Conservation (phyloP, 2,113 vertebrate species). For the Typhlomys cinereus region DNA sequence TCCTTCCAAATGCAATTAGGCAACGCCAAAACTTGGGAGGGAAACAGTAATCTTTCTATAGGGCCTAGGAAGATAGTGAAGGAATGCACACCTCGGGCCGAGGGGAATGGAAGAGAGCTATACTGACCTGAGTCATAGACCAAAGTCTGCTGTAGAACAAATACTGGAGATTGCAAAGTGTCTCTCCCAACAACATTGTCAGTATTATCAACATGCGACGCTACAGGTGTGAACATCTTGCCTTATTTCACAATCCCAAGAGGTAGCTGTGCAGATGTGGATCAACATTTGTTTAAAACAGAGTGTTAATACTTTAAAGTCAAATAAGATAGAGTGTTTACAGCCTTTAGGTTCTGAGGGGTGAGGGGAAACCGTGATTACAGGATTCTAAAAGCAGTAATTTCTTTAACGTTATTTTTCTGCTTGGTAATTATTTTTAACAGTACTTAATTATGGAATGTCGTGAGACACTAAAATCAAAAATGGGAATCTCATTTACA, state of each 20-base stretch:
- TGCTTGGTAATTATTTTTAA: conserved; percentile 91
- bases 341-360: conserved; percentile 95
- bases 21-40: background rate
- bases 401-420: conserved; percentile 91
- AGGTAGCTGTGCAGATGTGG: conserved; percentile 93
- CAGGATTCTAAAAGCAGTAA: conserved; percentile 91
- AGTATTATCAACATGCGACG: conserved; percentile 92
- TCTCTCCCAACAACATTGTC: conserved; percentile 85
- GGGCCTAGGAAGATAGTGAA: conserved; percentile 15
- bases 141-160: conserved; percentile 93
- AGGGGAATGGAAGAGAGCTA: conserved; percentile 79
- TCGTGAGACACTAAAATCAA: conserved; percentile 99
- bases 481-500: conserved; percentile 90
- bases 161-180: conserved; percentile 78
- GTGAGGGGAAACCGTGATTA: conserved; percentile 88
- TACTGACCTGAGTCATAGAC: conserved; percentile 85
- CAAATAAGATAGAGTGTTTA: conserved; percentile 93
- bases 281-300: conserved; percentile 90
- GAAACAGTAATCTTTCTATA: background rate
- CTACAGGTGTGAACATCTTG: conserved; percentile 93
- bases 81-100: conserved; percentile 41
- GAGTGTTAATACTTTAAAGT: conserved; percentile 95
- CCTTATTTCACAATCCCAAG: conserved; percentile 94
- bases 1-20: background rate
- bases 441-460: conserved; percentile 94